Conservation (phyloP, 2,113 vertebrate genomes). For the Tragulus kanchil region DNA sequence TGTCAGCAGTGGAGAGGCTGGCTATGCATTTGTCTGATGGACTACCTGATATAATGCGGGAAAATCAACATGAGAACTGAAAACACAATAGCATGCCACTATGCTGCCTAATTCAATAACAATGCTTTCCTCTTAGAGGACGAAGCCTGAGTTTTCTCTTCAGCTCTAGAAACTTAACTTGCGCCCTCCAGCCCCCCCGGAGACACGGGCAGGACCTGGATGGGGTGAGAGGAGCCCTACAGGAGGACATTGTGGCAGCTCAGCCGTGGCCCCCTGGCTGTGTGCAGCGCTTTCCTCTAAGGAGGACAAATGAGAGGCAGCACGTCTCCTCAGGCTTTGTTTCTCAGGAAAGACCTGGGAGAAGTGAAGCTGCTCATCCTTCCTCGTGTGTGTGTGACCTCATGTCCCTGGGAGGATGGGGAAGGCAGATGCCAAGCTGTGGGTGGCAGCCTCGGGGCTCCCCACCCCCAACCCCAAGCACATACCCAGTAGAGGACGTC, state of each 20-base stretch:
- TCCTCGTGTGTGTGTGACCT: neutral
- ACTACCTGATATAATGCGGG: neutral
- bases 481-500: constrained; percentile 99
- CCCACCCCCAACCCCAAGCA: constrained; percentile 55
- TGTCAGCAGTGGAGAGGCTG: neutral
- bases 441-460: too few relatives aligned
- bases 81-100: neutral
- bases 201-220: neutral
- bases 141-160: constrained; percentile 32
- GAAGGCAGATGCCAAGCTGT: neutral
- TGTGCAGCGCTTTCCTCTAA: too few relatives aligned
- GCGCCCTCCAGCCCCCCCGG: neutral
- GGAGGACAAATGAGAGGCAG: neutral
- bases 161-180: neutral
- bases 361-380: constrained; percentile 67
- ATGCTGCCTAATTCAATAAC: neutral
- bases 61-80: constrained; percentile 8
- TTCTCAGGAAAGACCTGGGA: constrained; percentile 40
- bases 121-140: constrained; percentile 37
- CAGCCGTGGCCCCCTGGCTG: neutral
- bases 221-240: neutral
- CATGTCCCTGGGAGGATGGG: neutral
- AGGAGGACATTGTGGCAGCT: too few relatives aligned
- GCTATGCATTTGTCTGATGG: neutral
- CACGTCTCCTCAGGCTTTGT: neutral